These are phyloP conservation scores for Himalopsyche tibetana DNA, from an alignment of 2,888 invertebrate genomes.

Conservation along the genomic window DNA sequence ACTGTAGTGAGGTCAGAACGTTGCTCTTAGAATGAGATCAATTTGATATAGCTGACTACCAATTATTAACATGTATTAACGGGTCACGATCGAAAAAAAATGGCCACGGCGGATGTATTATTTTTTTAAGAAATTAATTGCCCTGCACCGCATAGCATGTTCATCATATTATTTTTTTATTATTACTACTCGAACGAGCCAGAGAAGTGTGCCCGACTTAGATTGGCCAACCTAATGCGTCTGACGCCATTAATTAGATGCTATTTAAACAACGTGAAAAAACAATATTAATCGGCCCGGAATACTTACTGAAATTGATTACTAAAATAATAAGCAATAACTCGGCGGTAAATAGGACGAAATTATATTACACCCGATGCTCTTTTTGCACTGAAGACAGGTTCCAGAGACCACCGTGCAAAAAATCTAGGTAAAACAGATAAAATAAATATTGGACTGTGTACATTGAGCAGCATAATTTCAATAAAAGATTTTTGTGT, in stretches of 20 bases:
- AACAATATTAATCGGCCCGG: not conserved
- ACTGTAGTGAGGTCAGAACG: conserved; percentile 15
- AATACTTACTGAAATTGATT: conserved; percentile 25
- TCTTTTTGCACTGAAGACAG: no score
- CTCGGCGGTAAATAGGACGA: not conserved
- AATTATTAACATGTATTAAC: conserved; percentile 63
- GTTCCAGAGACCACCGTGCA: no score
- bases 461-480: no score
- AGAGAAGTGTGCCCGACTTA: conserved; percentile 22
- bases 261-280: conserved; percentile 29
- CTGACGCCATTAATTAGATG: conserved; percentile 10
- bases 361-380: not conserved
- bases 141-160: conserved; percentile 6
- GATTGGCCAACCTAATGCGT: conserved; percentile 27
- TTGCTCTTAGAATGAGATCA: conserved; percentile 54
- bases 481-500: no score
- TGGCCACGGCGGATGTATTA: conserved; percentile 4
- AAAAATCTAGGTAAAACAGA: no score
- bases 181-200: conserved; percentile 3
- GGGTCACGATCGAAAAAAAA: conserved; percentile 59
- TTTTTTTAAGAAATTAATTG: conserved; percentile 34
- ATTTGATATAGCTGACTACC: conserved; percentile 60
- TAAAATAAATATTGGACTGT: no score
- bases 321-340: not conserved
- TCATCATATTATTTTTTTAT: conserved; percentile 34